Evolutionary conservation across 2,888 invertebrate species (phyloP).

Genomic region (Acleris emargana): DNA sequence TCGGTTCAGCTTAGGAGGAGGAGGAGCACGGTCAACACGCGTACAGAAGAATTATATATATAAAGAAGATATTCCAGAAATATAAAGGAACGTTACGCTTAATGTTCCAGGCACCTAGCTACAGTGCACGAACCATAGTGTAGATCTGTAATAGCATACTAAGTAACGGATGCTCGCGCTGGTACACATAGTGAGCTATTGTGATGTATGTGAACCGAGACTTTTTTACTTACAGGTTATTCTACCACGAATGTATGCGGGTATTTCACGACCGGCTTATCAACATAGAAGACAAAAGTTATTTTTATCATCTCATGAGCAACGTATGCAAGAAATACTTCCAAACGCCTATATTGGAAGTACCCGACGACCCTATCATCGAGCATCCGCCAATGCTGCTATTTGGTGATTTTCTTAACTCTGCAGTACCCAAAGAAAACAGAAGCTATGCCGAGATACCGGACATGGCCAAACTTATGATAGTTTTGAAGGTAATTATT

Average conservation of each 20-base stretch:
- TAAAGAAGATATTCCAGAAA: too few species aligned
- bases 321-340: constrained; percentile 86
- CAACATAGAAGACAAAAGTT: constrained; percentile 90
- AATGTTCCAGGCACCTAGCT: too few species aligned
- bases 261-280: constrained; percentile 96
- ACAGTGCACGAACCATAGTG: too few species aligned
- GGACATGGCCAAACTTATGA: constrained; percentile 88
- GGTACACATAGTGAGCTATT: too few species aligned
- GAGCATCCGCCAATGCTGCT: constrained; percentile 87
- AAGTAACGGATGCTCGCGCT: too few species aligned
- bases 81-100: too few species aligned
- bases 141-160: too few species aligned
- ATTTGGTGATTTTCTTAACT: constrained; percentile 93
- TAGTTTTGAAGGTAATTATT: constrained; percentile 85
- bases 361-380: constrained; percentile 85
- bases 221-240: constrained; percentile 83
- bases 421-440: constrained; percentile 88
- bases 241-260: constrained; percentile 95
- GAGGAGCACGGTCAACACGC: too few species aligned
- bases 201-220: too few species aligned
- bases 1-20: too few species aligned
- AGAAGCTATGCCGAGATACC: constrained; percentile 92
- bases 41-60: too few species aligned
- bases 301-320: constrained; percentile 89
- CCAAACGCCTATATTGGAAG: constrained; percentile 81